phyloP scores from a whole-genome alignment of 2,888 invertebrate genomes.

The Scaptomyza flava region DNA sequence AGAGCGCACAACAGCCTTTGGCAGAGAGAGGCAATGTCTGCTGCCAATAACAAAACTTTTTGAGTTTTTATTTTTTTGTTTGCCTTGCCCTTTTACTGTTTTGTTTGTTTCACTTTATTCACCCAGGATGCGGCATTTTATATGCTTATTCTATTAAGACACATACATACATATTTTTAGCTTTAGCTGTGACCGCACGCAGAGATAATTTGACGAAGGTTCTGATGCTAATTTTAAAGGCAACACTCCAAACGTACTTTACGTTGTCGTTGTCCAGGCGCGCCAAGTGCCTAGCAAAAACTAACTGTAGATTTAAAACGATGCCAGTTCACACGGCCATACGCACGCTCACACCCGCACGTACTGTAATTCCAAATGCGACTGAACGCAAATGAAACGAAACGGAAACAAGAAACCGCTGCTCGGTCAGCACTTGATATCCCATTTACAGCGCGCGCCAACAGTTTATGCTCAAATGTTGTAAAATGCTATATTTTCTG shows the following conservation, averaged over 20 bases:
- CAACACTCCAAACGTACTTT: slow-evolving; percentile 52
- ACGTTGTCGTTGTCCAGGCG: slow-evolving; percentile 54
- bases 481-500: neutral
- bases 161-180: slow-evolving; percentile 9
- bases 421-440: slow-evolving; percentile 33
- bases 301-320: slow-evolving; percentile 63
- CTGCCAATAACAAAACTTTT: slow-evolving; percentile 62
- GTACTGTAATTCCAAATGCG: slow-evolving; percentile 54
- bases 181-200: slow-evolving; percentile 5
- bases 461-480: slow-evolving; percentile 6
- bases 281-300: slow-evolving; percentile 57
- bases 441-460: slow-evolving; percentile 49
- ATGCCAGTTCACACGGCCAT: slow-evolving; percentile 13
- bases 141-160: slow-evolving; percentile 21
- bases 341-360: slow-evolving; percentile 52
- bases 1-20: slow-evolving; percentile 39
- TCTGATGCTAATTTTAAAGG: slow-evolving; percentile 26
- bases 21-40: slow-evolving; percentile 40
- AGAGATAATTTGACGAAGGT: slow-evolving; percentile 20
- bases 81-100: slow-evolving; percentile 55
- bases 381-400: slow-evolving; percentile 51
- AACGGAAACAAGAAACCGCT: slow-evolving; percentile 63
- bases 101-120: slow-evolving; percentile 68
- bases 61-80: slow-evolving; percentile 42
- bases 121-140: slow-evolving; percentile 72